A percentile compares a stretch with the other conserved stretches of the same genome.
Evolutionary conservation across 2,797 vertebrate species (phyloP).

Genomic region (Pteropus rufus): DNA sequence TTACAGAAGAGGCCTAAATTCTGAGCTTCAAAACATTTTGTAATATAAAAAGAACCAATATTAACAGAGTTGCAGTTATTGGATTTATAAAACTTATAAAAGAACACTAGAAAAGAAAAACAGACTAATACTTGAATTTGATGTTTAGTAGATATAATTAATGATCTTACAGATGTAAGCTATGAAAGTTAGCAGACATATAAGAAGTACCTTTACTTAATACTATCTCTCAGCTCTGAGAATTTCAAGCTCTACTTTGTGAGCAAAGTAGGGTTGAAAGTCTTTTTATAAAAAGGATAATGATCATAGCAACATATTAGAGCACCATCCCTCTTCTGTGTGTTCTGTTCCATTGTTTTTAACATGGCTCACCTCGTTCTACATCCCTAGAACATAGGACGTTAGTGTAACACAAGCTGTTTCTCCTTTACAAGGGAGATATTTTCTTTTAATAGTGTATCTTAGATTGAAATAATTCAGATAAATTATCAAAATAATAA

Average conservation of each 20-base stretch:
- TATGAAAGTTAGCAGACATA: background rate
- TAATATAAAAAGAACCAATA: conserved; percentile 1
- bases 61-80: background rate
- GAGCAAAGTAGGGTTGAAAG: background rate
- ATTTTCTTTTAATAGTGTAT: background rate
- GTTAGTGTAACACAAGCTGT: background rate
- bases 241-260: background rate
- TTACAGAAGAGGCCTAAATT: conserved; percentile 29
- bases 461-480: conserved; percentile 15
- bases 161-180: background rate
- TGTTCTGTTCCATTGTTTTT: background rate
- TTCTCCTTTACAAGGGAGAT: background rate
- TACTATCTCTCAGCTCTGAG: background rate
- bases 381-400: background rate
- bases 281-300: background rate
- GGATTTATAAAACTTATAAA: background rate
- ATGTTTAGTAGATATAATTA: background rate
- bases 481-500: background rate
- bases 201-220: background rate
- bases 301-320: background rate
- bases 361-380: background rate
- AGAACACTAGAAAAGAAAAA: background rate
- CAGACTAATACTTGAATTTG: background rate
- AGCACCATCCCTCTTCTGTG: background rate
- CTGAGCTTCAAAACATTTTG: background rate